Base-by-base conservation (phyloP, 1,140 invertebrate genomes). In the Camponotus floridanus region DNA sequence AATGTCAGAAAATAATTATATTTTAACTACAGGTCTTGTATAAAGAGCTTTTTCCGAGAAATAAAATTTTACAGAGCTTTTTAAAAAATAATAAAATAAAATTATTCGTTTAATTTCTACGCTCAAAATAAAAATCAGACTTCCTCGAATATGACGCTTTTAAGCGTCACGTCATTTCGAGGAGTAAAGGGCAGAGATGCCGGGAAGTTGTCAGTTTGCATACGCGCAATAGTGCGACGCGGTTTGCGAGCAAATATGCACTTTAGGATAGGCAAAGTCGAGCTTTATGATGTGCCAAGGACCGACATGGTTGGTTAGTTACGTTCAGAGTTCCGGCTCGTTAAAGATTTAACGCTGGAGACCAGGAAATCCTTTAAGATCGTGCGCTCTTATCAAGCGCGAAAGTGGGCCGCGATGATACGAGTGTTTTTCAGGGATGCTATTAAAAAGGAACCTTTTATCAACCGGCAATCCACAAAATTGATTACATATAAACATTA, bases 271-370 rank as follows among this genome's bases (percentile, higher is more conserved):
- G 55, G 18, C 55, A 21, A 15, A 51, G 55, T 73, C 36, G 39
- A 26, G 78, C 68, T 62, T 61, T 83, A 73, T 48, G 67, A 61
- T 42, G 67, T 31, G n/a, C 61, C 51, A 45, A 83, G 67, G 13
- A 73, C 79, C 51, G 76, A 65, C 45, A 4, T 68, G 39, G 55
- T n/a, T 73, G 55, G 55, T 48, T 62, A 61, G 79, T 61, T 81
- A 61, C 51, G 70, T 42, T 59, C 36, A 71, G 13, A 21, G 51
- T 2, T 51, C 26, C 45, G 67, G 26, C 55, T 81, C 51, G 39
- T 81, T 81, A 81, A 81, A 81, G 39, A 51, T 80, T 67, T 68
- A 80, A 68, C 48, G 18, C 33, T 42, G 36, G 36, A 15, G 39
- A 33, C 36, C 36, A 48, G 18, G 6, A 67, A 59, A 15, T 81